Conservation (phyloP, 92 coral and sea anemone species). For the Epizoanthus stellaris region DNA sequence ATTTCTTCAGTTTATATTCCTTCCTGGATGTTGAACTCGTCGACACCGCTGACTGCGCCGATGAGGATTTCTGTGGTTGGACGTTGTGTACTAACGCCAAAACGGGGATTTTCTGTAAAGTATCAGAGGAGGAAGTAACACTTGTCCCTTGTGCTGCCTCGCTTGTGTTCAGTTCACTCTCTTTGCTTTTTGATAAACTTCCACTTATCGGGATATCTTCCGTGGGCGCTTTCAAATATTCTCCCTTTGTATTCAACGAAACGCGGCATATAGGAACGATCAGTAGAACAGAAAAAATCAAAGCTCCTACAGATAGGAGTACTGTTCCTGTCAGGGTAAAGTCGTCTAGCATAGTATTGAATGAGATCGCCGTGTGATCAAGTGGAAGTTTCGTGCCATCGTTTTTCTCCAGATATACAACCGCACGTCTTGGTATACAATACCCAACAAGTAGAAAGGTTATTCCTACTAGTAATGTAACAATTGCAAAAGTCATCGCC, state of each 20-base stretch:
- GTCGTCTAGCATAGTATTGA: conserved; percentile 91
- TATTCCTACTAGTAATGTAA: conserved; percentile 83
- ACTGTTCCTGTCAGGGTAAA: conserved; percentile 89
- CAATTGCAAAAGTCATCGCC: conserved; percentile 71
- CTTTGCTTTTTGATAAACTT: conserved; percentile 41
- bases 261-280: conserved; percentile 82
- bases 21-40: conserved; percentile 34
- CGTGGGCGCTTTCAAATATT: conserved; percentile 79
- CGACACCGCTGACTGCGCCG: background rate
- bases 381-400: conserved; percentile 81
- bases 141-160: conserved; percentile 36
- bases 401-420: conserved; percentile 82
- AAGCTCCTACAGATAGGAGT: conserved; percentile 81
- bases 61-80: conserved; percentile 73
- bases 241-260: conserved; percentile 71
- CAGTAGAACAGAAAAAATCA: conserved; percentile 82
- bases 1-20: conserved; percentile 67
- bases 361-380: conserved; percentile 81
- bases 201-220: conserved; percentile 60
- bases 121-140: conserved; percentile 68
- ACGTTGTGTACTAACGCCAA: conserved; percentile 93
- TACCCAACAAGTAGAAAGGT: conserved; percentile 94
- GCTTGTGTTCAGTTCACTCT: conserved; percentile 20
- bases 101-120: conserved; percentile 94
- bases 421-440: conserved; percentile 82